phyloP scores from a whole-genome alignment of 2,888 invertebrate genomes.

The Monopis laevigella region DNA sequence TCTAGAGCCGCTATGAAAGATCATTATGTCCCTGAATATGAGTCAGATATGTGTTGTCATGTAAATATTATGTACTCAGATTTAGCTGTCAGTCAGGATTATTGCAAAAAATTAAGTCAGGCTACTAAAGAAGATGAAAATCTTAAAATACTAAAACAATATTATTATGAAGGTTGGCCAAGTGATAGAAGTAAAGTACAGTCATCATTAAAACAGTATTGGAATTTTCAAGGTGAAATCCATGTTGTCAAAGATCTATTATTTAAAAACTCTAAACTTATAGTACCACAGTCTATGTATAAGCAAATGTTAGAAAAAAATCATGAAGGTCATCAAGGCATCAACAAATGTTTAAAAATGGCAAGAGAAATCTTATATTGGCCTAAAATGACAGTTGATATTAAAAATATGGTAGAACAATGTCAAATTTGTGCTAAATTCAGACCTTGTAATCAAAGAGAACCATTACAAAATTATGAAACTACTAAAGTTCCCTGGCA shows the following conservation, averaged over 20 bases:
- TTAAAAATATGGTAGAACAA: conserved; percentile 16
- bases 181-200: too few species aligned
- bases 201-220: too few species aligned
- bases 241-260: neutral
- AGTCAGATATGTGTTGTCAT: too few species aligned
- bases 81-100: neutral
- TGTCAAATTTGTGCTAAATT: conserved; percentile 18
- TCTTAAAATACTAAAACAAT: too few species aligned
- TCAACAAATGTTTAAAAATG: conserved; percentile 14
- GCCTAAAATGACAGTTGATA: conserved; percentile 18
- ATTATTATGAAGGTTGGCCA: too few species aligned
- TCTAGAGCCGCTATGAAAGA: conserved; percentile 19
- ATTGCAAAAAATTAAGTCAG: too few species aligned
- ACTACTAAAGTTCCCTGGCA: conserved; percentile 15
- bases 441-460: conserved; percentile 9
- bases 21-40: neutral
- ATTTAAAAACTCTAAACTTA: neutral
- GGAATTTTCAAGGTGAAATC: too few species aligned
- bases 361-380: conserved; percentile 16
- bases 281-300: too few species aligned
- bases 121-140: too few species aligned
- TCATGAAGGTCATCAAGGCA: conserved; percentile 16
- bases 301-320: conserved; percentile 10
- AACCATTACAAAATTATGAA: conserved; percentile 6
- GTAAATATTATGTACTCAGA: neutral